Conservation (phyloP, 1,140 invertebrate species). For the Calosoma granatense region DNA sequence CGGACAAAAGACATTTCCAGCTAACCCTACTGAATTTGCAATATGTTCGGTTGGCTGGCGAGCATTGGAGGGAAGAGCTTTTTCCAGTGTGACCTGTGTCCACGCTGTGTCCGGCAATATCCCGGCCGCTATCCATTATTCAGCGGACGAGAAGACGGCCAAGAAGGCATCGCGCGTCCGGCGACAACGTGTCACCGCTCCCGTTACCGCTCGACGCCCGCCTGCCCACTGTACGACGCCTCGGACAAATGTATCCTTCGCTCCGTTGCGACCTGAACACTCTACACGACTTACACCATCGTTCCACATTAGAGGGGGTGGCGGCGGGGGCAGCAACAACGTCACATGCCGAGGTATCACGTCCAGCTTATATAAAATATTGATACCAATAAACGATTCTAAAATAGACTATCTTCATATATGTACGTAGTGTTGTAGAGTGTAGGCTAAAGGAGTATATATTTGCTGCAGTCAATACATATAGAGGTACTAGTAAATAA, state of each 20-base stretch:
- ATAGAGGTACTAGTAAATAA: no score
- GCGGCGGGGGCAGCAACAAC: no score
- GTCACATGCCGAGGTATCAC: no score
- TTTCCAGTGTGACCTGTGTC: slow-evolving; percentile 14
- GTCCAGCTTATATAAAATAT: no score
- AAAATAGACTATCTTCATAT: no score
- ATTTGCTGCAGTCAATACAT: no score
- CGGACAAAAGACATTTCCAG: not conserved
- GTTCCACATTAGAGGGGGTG: no score
- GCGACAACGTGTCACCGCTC: slow-evolving; percentile 1
- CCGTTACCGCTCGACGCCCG: not conserved
- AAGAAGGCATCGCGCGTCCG: slow-evolving; percentile 12
- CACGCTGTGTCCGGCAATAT: slow-evolving; percentile 13
- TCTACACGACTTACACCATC: not conserved
- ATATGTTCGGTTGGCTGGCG: not conserved
- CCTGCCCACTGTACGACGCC: not conserved
- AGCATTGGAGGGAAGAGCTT: not conserved
- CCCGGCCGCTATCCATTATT: slow-evolving; percentile 17
- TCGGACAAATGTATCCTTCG: slow-evolving; percentile 15
- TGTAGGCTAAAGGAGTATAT: no score
- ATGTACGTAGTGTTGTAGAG: no score
- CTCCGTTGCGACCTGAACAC: not conserved
- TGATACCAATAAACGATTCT: no score
- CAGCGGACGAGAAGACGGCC: slow-evolving; percentile 13
- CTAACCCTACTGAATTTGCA: not conserved